These are phyloP conservation scores for Trichosurus vulpecula DNA, from an alignment of 2,797 vertebrate genomes.

Conservation along the genomic window DNA sequence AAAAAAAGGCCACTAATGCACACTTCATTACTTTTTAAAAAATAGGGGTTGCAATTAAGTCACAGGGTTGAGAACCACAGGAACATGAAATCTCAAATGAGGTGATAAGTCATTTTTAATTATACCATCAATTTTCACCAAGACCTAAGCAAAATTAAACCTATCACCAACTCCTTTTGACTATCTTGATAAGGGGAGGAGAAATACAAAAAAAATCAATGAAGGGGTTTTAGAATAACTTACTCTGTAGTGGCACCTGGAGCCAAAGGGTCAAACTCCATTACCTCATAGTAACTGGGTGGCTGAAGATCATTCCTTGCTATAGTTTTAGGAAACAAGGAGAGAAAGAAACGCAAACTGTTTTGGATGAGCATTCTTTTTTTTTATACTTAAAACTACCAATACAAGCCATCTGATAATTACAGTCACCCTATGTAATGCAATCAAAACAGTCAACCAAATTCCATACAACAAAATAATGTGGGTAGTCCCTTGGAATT, in stretches of 20 bases:
- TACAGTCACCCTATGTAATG: not conserved
- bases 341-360: conserved; percentile 9
- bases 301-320: conserved; percentile 78
- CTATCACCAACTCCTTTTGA: conserved; percentile 25
- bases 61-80: not conserved
- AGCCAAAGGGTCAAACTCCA: conserved; percentile 88
- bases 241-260: conserved; percentile 82
- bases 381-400: conserved; percentile 29
- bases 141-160: conserved; percentile 61
- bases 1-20: not conserved
- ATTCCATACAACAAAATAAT: conserved; percentile 26
- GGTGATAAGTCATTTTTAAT: conserved; percentile 56
- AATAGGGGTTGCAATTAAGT: conserved; percentile 22
- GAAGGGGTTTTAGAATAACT: conserved; percentile 78
- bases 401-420: conserved; percentile 21
- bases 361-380: conserved; percentile 44
- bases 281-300: conserved; percentile 85
- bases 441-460: conserved; percentile 1
- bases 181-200: conserved; percentile 26
- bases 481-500: not conserved
- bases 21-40: conserved; percentile 46
- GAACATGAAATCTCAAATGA: conserved; percentile 47
- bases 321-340: conserved; percentile 38
- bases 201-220: conserved; percentile 44
- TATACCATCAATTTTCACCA: conserved; percentile 57